phyloP scores from a whole-genome alignment of 2,797 vertebrate species.

The Eremophila alpestris region DNA sequence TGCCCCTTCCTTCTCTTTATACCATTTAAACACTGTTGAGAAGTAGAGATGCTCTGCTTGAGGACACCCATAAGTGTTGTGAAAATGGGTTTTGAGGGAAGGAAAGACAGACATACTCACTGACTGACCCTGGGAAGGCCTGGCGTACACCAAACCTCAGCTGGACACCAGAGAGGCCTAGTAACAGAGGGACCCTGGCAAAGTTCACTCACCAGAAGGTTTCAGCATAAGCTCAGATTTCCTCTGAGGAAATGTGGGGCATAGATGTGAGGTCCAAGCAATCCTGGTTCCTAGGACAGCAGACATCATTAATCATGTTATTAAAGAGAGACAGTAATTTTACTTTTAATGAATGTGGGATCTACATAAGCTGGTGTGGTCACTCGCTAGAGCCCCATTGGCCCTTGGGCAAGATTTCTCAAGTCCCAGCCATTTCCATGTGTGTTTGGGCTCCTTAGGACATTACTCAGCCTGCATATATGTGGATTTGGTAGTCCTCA shows the following conservation, averaged over 20 bases:
- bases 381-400: rapidly evolving
- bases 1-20: background rate
- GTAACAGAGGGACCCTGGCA: background rate
- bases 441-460: background rate
- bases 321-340: constrained; percentile 34
- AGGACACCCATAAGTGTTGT: background rate
- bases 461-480: background rate
- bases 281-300: background rate
- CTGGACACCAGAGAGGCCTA: background rate
- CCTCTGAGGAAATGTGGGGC: too few relatives aligned
- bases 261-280: background rate
- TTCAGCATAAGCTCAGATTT: background rate
- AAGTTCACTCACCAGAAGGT: background rate
- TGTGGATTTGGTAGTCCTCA: background rate
- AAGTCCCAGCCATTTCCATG: background rate
- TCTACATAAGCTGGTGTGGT: background rate
- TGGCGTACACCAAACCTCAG: background rate
- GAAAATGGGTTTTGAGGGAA: background rate
- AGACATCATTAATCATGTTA: background rate
- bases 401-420: constrained; percentile 30
- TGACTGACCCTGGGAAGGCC: background rate
- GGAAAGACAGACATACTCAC: background rate
- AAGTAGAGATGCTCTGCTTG: background rate
- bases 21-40: background rate
- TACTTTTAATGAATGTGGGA: constrained; percentile 25